Base-by-base conservation (phyloP, 1,140 invertebrate species). In the Drosophila sp. region DNA sequence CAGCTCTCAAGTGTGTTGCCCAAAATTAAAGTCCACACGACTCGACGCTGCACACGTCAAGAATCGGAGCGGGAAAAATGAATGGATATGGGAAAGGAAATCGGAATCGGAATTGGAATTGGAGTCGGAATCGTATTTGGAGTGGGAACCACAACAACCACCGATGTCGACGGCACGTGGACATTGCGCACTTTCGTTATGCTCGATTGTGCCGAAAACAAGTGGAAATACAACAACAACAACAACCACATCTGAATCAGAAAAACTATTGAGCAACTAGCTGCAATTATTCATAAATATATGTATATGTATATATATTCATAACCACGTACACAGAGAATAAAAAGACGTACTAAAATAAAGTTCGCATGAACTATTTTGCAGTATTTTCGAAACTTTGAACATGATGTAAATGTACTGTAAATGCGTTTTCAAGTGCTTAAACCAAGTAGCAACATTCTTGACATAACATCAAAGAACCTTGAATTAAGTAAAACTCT, bases 161-260 rank as follows among this genome's bases (percentile, higher is more conserved):
- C 82, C 82, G 76, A 40, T 54, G 72, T 65, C 63, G 46, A 63
- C 61, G 71, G 61, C 82, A 75, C 76, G 82, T 87, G 82, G 82
- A 78, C 78, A 87, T 72, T 58, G 79, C 72, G 79, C 76, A 72
- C 67, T 79, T 74, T 89, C 70, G 83, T 83, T 77, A 89, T 89
- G 83, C 84, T 89, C 84, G 84, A 89, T 89, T 89, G 83, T 89
- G 79, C 76, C 73, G 83, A 80, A 83, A 89, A 89, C 83, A 83
- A 89, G 82, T 86, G 82, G 72, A 4, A 38, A 13, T 38, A 13
- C 36, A 38, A 38, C 66, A 67, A 40, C 48, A 51, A 57, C 11
- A 46, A 62, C 69, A 43, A 36, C 38, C 50, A 57, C 34, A 69
- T n/a, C 14, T 61, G 21, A 13, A 58, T 18, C 13, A n/a, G 18